Conservation (phyloP, 2,113 vertebrate species). For the Origma solitaria region DNA sequence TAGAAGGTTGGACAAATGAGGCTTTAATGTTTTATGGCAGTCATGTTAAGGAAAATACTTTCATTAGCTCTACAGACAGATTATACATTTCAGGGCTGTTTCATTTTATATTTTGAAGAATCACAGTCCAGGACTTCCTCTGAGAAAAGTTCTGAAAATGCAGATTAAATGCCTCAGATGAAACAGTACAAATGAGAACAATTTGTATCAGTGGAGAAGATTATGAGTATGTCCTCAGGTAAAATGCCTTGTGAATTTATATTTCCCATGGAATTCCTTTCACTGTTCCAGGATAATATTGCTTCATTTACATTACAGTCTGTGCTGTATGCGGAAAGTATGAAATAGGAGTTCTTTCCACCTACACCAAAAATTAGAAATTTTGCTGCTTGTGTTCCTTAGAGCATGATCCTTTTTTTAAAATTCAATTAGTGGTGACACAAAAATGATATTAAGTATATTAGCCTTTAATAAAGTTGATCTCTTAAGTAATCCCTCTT, state of each 20-base stretch:
- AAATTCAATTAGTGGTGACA: not conserved
- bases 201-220: not conserved
- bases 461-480: not conserved
- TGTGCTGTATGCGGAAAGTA: not conserved
- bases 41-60: not conserved
- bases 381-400: not conserved
- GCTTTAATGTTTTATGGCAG: not conserved
- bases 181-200: not conserved
- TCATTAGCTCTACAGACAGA: not conserved
- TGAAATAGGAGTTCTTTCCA: constrained; percentile 9
- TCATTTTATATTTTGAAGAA: not conserved
- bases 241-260: constrained; percentile 31
- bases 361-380: not conserved
- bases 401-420: not conserved
- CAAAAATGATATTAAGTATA: not conserved
- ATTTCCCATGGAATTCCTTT: constrained; percentile 29
- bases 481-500: not conserved
- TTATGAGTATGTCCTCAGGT: not conserved
- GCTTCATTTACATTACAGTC: not conserved
- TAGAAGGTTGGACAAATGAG: not conserved
- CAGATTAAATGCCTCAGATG: not conserved
- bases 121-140: not conserved
- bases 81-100: not conserved
- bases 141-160: not conserved
- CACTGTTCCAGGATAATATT: constrained; percentile 8